A percentile compares a stretch with the other conserved stretches of the same genome.
phyloP scores from a whole-genome alignment of 2,888 invertebrate species.

The Criorhina ranunculi region DNA sequence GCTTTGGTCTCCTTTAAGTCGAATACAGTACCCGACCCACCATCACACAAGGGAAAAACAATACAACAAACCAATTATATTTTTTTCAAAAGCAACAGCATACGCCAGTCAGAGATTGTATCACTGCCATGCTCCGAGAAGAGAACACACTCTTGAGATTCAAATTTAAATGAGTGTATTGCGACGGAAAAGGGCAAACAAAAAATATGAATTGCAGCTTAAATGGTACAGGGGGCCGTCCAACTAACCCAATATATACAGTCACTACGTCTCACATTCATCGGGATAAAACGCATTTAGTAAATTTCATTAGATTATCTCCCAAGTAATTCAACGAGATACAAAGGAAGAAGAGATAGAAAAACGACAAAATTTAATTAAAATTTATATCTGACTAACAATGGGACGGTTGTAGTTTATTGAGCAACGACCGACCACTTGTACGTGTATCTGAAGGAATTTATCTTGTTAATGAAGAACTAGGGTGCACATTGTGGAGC shows the following conservation, averaged over 20 bases:
- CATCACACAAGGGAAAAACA: slow-evolving; percentile 19
- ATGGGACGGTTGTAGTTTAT: slow-evolving; percentile 67
- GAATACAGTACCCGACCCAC: slow-evolving; percentile 1
- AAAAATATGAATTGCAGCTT: slow-evolving; percentile 53
- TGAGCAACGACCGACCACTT: slow-evolving; percentile 58
- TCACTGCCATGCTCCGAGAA: slow-evolving; percentile 9
- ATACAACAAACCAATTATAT: slow-evolving; percentile 38
- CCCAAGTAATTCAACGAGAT: slow-evolving; percentile 17
- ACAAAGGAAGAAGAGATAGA: slow-evolving; percentile 2
- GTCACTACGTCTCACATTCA: slow-evolving; percentile 32
- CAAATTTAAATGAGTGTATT: slow-evolving; percentile 48
- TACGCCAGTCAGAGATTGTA: slow-evolving; percentile 27
- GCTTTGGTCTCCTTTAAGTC: not conserved
- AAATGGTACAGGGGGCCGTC: not conserved
- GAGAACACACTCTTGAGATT: slow-evolving; percentile 40
- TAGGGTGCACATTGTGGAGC: slow-evolving; percentile 64
- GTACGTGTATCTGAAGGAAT: slow-evolving; percentile 68
- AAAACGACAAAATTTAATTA: slow-evolving; percentile 70
- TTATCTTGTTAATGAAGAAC: slow-evolving; percentile 72
- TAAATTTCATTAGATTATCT: slow-evolving; percentile 49
- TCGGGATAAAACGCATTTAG: slow-evolving; percentile 56
- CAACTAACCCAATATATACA: slow-evolving; percentile 23
- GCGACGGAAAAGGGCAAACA: slow-evolving; percentile 29
- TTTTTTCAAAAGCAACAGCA: slow-evolving; percentile 11
- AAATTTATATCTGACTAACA: slow-evolving; percentile 70